A percentile compares a stretch with the other conserved stretches of the same genome.
phyloP scores from a whole-genome alignment of 2,113 vertebrate species.

The Leucopsar rothschildi region DNA sequence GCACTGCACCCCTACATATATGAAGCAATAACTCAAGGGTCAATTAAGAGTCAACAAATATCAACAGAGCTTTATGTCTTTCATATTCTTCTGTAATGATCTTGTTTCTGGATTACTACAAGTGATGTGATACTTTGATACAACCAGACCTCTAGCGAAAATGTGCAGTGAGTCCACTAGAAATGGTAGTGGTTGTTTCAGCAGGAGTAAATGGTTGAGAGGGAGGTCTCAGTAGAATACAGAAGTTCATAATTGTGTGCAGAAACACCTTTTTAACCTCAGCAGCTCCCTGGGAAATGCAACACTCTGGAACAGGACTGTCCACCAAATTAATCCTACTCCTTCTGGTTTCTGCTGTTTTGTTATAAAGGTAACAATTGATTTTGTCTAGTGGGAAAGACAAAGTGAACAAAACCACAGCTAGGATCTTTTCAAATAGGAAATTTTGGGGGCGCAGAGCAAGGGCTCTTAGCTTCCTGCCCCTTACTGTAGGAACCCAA shows the following conservation, averaged over 20 bases:
- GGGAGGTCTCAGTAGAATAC: neutral
- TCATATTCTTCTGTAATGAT: neutral
- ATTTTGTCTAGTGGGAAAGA: neutral
- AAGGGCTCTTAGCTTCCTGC: neutral
- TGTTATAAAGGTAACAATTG: neutral
- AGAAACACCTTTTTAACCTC: neutral
- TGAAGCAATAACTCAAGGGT: neutral
- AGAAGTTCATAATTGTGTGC: rapidly evolving
- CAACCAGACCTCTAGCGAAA: neutral
- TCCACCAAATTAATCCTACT: neutral
- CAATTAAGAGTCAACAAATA: neutral
- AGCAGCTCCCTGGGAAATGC: neutral
- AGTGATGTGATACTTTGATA: neutral
- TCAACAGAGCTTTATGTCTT: neutral
- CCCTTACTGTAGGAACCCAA: neutral
- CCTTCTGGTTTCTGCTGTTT: neutral
- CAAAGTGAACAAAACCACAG: neutral
- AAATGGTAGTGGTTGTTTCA: neutral
- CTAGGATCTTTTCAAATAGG: neutral
- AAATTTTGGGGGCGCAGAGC: neutral
- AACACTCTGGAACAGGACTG: neutral
- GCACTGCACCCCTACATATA: neutral
- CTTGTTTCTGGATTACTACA: neutral
- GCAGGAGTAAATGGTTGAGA: neutral
- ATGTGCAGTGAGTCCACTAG: neutral